Base-by-base conservation (phyloP, 2,113 vertebrate species). In the Chascanopsetta lugubris region DNA sequence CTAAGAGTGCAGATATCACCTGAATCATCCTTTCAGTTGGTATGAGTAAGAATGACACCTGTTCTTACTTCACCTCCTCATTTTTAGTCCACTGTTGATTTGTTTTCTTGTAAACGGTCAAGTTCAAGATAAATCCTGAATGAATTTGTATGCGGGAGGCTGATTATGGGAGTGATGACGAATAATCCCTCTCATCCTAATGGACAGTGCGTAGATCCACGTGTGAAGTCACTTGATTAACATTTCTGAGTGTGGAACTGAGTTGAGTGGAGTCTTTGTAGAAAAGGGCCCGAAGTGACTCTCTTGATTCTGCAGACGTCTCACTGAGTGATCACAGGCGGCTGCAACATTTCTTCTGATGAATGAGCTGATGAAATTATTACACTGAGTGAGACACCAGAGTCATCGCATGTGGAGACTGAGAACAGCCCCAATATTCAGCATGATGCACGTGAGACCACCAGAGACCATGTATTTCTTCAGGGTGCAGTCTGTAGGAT, bases 321-420 rank as follows among this genome's bases (percentile, higher is more conserved):
- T 27, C 22, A 48, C 9, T 62, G 42, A 1, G 24, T 57, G 51
- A 48, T 36, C 17, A 21, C 24, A 48, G 11, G 17, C 40, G 24
- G 58, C 29, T 48, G 10, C 13, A 24, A 22, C 49, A 20, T 63
- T 21, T 47, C 6, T 55, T 54, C 38, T 32, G 51, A 63, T 56
- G 40, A 49, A 20, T 49, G 50, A 56, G 32, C 8, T 62, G 51
- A 63, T 50, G 20, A 50, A 43, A 21, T 34, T 17, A 50, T 63
- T 57, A 32, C 26, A 20, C n/a, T 9, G 45, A 34, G 21, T 58
- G 42, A 26, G 42, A 43, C 25, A 50, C 13, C 17, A 13, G 21
- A 34, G 36, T n/a, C 43, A 43, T 34, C 20, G 30, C 13, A 12
- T 18, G 3, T 40, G 25, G 40, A 17, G 11, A 56, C 15, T 32